phyloP scores from a whole-genome alignment of 2,113 vertebrate species.

The Onychostoma macrolepis region DNA sequence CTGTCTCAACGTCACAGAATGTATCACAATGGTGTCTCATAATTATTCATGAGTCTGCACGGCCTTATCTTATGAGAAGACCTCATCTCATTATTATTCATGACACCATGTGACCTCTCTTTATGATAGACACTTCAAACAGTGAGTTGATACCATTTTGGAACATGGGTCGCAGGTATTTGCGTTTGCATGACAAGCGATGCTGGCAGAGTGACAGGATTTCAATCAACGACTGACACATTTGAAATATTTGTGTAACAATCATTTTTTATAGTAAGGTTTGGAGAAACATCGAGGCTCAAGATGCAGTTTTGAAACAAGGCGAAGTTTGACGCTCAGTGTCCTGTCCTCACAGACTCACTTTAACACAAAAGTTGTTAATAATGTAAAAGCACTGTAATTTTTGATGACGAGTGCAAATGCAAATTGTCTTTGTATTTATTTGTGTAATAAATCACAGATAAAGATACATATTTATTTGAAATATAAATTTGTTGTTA shows the following conservation, averaged over 20 bases:
- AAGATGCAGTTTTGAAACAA: background rate
- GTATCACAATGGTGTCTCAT: slow-evolving; percentile 16
- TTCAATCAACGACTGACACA: background rate
- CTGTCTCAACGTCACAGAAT: background rate
- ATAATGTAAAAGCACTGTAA: background rate
- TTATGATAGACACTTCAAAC: slow-evolving; percentile 20
- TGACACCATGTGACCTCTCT: background rate
- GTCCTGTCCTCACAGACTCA: background rate
- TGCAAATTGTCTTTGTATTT: background rate
- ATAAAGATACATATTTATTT: too few species aligned
- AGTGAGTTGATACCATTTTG: background rate
- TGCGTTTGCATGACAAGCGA: background rate
- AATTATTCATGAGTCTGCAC: slow-evolving; percentile 13
- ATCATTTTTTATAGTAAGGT: background rate
- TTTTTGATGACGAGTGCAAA: background rate
- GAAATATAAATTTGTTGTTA: too few species aligned
- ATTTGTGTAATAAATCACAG: background rate
- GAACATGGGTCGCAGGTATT: background rate
- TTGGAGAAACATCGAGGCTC: background rate
- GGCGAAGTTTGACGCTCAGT: background rate
- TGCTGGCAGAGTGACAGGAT: slow-evolving; percentile 15
- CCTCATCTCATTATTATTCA: slow-evolving; percentile 13
- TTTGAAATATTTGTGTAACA: background rate
- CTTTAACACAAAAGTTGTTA: background rate
- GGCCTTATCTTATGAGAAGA: slow-evolving; percentile 13